Evolutionary conservation across 2,888 invertebrate genomes (phyloP), one percentile per base, ranked within the genome.

Genomic region (Netelia fuscicornis): DNA sequence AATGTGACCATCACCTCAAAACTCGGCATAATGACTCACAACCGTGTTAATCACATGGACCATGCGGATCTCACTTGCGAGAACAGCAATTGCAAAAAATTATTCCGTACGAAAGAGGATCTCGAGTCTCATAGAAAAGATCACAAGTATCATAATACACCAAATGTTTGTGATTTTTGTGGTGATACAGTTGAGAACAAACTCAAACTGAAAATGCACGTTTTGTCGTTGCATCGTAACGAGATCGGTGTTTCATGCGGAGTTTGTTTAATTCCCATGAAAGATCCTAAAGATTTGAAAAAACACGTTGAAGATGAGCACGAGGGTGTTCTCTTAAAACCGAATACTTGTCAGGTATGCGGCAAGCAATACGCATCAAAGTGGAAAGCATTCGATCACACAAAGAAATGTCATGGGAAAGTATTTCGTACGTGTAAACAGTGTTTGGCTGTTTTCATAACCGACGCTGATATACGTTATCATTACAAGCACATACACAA

Each of bases 301-400:
- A 94, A 94, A 84, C 96, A 96, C 88, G 95, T 95, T 0, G 94
- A 94, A 72, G 91, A 94, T 67, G 94, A 94, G 0, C 96, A 96
- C 87, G 92, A 93, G 23, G 93, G 94, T 65, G 94, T 95, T 9
- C 87, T 95, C 2, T 91, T 93, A 8, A 94, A 94, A 67, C 93
- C 95, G 0, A 95, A 95, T 37, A 95, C 95, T 0, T 96, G 95
- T 87, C 94, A 95, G 37, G 95, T 96, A 0, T 96, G 96, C 87
- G 96, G 95, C 0, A 95, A 95, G 89, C 95, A 95, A 84, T 95
- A 95, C 87, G 95, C 95, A 0, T 95, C 95, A 0, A 95, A 95
- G 83, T 95, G 95, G 95, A 95, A 95, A 87, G 95, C 95, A 0
- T 95, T 95, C 81, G 95, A 95, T 89, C 96, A 96, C 87, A 93